A percentile compares a stretch with the other conserved stretches of the same genome.
Evolutionary conservation across 2,888 invertebrate species (phyloP).

Genomic region (Norana najaformis): DNA sequence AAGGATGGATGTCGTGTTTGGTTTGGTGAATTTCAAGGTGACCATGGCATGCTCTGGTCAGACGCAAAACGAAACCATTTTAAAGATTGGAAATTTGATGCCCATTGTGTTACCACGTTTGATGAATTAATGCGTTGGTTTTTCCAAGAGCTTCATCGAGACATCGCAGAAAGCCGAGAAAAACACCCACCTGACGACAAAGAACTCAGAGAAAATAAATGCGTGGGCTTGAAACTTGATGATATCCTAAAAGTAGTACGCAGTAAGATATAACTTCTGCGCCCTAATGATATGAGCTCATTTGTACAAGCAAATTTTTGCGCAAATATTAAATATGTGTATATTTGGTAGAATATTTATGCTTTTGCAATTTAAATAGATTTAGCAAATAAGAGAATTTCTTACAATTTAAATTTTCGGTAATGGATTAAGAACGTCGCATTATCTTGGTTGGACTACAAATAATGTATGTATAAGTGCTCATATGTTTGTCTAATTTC

Average conservation of each 20-base stretch:
- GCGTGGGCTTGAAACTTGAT: neutral
- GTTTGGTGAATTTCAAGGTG: neutral
- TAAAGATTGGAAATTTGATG: constrained; percentile 22
- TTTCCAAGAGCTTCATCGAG: constrained; percentile 21
- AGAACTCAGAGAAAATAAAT: constrained; percentile 9
- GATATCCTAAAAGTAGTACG: neutral
- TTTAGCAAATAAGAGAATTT: neutral
- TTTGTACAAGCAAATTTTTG: neutral
- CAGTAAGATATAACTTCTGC: neutral
- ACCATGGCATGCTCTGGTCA: neutral
- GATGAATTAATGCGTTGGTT: constrained; percentile 24
- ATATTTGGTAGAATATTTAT: neutral
- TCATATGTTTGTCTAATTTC: neutral
- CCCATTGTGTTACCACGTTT: neutral
- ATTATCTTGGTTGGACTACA: neutral
- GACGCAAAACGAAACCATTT: constrained; percentile 8
- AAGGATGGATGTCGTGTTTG: neutral
- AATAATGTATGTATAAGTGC: neutral
- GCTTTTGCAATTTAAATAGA: neutral
- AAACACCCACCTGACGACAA: neutral
- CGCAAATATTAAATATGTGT: neutral
- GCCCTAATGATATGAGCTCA: neutral
- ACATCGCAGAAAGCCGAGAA: neutral
- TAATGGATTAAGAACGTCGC: neutral
- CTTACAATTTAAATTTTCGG: neutral